Evolutionary conservation across 2,113 vertebrate species (phyloP).

Genomic region (Ovis aries): DNA sequence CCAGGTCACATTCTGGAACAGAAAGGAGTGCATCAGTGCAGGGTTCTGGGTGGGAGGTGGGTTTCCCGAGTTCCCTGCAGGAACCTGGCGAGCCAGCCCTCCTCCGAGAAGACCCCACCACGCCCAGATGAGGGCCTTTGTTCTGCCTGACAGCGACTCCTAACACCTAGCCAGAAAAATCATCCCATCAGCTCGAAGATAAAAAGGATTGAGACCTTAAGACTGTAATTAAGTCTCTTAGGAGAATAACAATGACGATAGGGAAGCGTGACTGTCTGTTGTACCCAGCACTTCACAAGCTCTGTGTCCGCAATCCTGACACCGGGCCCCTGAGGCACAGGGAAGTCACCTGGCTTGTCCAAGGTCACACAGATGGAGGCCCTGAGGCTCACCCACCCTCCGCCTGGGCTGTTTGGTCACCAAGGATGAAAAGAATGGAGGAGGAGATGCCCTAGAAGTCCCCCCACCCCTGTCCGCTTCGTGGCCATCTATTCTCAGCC

Average conservation of each 20-base stretch:
- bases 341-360: background rate
- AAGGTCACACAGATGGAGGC: background rate
- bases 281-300: background rate
- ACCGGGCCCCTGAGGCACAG: background rate
- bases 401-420: background rate
- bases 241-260: background rate
- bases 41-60: background rate
- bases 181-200: background rate
- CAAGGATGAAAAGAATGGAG: rapidly evolving
- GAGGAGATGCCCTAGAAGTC: rapidly evolving
- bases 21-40: rapidly evolving
- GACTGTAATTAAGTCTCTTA: background rate
- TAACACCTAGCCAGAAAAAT: background rate
- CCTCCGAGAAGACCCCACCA: rapidly evolving
- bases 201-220: background rate
- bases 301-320: too few species aligned
- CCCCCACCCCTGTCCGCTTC: background rate
- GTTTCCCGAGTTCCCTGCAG: rapidly evolving
- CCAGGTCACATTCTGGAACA: background rate
- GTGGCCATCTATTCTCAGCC: background rate
- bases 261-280: rapidly evolving
- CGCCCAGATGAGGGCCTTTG: background rate
- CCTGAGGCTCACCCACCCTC: background rate
- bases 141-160: background rate
- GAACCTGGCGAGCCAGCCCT: rapidly evolving